phyloP scores from a whole-genome alignment of 2,113 vertebrate genomes.

The Saguinus imperator region DNA sequence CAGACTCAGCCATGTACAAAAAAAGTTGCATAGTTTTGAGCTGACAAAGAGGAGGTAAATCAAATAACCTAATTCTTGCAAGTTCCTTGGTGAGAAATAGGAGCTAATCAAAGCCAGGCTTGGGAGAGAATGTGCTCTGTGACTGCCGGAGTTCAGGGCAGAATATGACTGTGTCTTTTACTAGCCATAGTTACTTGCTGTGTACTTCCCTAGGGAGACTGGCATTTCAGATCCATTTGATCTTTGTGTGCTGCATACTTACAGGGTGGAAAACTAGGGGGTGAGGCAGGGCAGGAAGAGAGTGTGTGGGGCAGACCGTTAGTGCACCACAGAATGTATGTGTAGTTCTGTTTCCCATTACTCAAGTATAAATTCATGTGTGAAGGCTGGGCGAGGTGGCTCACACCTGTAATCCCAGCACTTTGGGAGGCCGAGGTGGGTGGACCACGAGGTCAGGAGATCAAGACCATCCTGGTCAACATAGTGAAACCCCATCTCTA shows the following conservation, averaged over 20 bases:
- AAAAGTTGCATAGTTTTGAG: background rate
- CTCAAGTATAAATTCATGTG: background rate
- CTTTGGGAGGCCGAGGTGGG: too few species aligned
- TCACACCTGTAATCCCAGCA: too few species aligned
- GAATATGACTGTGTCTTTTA: constrained; percentile 44
- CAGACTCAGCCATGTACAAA: background rate
- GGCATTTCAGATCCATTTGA: constrained; percentile 10
- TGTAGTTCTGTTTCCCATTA: background rate
- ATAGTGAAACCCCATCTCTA: too few species aligned
- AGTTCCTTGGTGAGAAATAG: constrained; percentile 35
- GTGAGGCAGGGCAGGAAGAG: rapidly evolving
- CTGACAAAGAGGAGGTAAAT: background rate
- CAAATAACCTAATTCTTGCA: constrained; percentile 27
- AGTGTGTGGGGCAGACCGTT: background rate
- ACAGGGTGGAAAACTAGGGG: background rate
- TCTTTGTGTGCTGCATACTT: constrained; percentile 26
- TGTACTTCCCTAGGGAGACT: constrained; percentile 48
- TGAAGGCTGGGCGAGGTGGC: too few species aligned
- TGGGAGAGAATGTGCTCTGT: constrained; percentile 52
- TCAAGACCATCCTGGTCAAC: too few species aligned
- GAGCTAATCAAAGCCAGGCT: constrained; percentile 44
- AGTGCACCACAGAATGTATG: background rate
- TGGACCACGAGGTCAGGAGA: too few species aligned
- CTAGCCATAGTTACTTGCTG: background rate
- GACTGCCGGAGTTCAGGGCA: constrained; percentile 19